A percentile compares a stretch with the other conserved stretches of the same genome.
Evolutionary conservation across 2,113 vertebrate genomes (phyloP).

Genomic region (Pangasianodon hypophthalmus): DNA sequence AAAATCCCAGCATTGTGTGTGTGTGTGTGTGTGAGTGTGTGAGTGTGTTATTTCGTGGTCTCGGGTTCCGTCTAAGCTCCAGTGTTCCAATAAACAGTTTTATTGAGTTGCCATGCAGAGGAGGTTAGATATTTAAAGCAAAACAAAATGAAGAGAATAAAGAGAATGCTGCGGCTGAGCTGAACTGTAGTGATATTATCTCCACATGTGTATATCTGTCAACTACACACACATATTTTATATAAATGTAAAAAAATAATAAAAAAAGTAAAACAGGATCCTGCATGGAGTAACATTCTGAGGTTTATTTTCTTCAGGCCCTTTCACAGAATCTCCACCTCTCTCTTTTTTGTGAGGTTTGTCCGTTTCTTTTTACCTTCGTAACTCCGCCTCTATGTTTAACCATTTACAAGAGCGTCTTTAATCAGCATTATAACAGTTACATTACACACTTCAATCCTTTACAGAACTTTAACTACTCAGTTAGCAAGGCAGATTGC

Average conservation of each 20-base stretch:
- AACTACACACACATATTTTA: not conserved
- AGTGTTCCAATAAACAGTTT: conserved; percentile 21
- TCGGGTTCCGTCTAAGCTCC: conserved; percentile 2
- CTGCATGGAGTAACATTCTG: not conserved
- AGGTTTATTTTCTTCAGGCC: not conserved
- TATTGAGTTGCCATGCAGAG: conserved; percentile 5
- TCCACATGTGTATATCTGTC: not conserved
- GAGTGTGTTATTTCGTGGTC: not conserved
- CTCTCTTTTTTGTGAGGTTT: not conserved
- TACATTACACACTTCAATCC: not conserved
- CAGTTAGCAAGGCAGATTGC: not conserved
- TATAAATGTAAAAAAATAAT: not conserved
- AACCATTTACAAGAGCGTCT: not conserved
- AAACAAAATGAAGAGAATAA: not conserved
- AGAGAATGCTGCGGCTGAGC: not conserved
- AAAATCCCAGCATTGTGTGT: not conserved
- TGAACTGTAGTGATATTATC: not conserved
- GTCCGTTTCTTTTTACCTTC: not conserved
- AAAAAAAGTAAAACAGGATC: not conserved
- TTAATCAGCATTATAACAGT: too few species aligned
- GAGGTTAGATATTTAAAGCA: conserved; percentile 14
- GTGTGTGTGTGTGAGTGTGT: conserved; percentile 12
- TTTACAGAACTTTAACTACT: not conserved
- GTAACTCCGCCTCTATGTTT: not conserved
- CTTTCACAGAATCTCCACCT: not conserved